These are phyloP conservation scores for Alaudala cheleensis DNA, from an alignment of 2,113 vertebrate genomes.

Conservation along the genomic window DNA sequence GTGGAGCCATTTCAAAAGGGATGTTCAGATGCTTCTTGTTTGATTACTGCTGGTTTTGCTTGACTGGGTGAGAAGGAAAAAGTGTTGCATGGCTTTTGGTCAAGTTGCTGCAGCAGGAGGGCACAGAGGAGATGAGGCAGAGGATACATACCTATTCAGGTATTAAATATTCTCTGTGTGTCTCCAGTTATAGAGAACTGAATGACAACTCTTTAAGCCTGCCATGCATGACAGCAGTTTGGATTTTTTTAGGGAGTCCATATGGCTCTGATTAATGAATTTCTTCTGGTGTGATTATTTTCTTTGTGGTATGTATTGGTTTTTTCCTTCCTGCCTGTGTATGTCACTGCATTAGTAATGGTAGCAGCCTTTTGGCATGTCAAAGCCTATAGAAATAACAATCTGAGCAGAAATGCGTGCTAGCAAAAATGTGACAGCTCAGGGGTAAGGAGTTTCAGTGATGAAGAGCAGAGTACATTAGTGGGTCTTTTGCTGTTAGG, in stretches of 20 bases:
- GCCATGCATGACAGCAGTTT: not conserved
- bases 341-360: not conserved
- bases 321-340: not conserved
- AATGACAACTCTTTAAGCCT: not conserved
- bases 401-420: not conserved
- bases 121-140: not conserved
- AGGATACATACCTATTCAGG: not conserved
- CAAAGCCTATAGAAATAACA: not conserved
- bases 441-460: not conserved
- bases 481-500: not conserved
- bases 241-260: not conserved
- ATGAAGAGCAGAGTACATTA: not conserved
- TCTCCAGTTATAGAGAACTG: not conserved
- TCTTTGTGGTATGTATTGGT: accelerated
- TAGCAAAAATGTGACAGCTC: not conserved
- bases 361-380: not conserved
- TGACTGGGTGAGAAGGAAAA: not conserved
- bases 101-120: not conserved
- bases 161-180: not conserved
- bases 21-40: not conserved
- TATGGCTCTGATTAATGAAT: not conserved
- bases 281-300: not conserved
- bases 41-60: not conserved
- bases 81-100: not conserved
- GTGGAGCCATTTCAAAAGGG: not conserved